Percentiles rank a stretch among this genome's conserved stretches.
Conservation (phyloP, 1,140 invertebrate species). For the Meloidogyne floridensis region DNA sequence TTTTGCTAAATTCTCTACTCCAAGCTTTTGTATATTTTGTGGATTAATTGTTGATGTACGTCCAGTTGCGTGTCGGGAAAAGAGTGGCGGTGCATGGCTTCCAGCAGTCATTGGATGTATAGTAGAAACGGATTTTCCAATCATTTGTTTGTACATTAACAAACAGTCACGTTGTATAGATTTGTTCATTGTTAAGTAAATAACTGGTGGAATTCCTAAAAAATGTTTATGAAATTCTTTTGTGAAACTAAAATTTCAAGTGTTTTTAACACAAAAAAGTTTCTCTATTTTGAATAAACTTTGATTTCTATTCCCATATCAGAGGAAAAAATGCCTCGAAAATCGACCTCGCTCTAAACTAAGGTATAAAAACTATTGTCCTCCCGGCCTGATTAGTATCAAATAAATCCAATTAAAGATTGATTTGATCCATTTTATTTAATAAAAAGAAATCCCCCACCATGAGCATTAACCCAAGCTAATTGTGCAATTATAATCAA, state of each 20-base stretch:
- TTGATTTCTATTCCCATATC: too few species aligned
- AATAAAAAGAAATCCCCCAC: not conserved
- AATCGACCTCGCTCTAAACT: too few species aligned
- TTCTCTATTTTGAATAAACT: too few species aligned
- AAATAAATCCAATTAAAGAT: too few species aligned
- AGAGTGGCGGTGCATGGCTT: not conserved
- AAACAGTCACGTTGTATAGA: not conserved
- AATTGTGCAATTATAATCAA: not conserved
- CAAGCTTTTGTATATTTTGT: not conserved
- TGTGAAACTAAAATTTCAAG: too few species aligned
- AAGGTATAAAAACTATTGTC: too few species aligned
- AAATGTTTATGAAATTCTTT: too few species aligned
- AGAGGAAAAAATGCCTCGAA: too few species aligned
- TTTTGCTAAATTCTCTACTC: not conserved
- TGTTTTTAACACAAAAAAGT: too few species aligned
- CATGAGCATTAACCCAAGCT: not conserved
- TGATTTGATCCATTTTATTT: too few species aligned
- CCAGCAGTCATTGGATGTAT: not conserved
- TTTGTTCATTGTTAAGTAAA: conserved; percentile 5
- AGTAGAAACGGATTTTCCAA: not conserved
- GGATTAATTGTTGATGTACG: not conserved
- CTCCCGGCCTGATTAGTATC: too few species aligned
- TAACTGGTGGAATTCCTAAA: not conserved
- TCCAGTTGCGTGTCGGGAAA: not conserved
- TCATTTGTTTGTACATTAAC: not conserved